phyloP scores from a whole-genome alignment of 2,797 vertebrate genomes.

The Tokudaia tokunoshimensis region DNA sequence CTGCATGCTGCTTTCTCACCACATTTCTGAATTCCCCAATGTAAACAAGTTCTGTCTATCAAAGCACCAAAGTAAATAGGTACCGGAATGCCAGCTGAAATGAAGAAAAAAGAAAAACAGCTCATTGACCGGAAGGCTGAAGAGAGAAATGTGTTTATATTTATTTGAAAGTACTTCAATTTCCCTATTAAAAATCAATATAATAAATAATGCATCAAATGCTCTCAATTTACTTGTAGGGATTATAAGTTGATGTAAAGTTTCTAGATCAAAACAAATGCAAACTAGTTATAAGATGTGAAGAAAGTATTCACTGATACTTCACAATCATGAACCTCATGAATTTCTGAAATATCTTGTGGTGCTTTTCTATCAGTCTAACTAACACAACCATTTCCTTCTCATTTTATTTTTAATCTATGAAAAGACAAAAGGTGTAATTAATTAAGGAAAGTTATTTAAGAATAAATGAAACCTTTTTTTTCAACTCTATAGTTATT shows the following conservation, averaged over 20 bases:
- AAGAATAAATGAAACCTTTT: not conserved
- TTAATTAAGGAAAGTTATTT: not conserved
- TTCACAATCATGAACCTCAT: not conserved
- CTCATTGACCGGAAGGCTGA: not conserved
- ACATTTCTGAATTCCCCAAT: conserved; percentile 92
- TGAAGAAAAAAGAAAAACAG: not conserved
- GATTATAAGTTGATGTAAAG: not conserved
- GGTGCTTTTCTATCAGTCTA: not conserved
- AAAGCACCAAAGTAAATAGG: conserved; percentile 94
- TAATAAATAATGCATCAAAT: not conserved
- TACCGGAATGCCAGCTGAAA: conserved; percentile 94
- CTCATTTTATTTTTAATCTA: conserved; percentile 33
- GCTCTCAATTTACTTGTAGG: conserved; percentile 19
- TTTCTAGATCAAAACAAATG: conserved; percentile 39
- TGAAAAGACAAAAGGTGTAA: not conserved
- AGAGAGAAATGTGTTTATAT: not conserved
- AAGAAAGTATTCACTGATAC: not conserved
- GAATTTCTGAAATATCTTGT: conserved; percentile 22
- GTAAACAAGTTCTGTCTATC: conserved; percentile 95
- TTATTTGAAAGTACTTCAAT: not conserved
- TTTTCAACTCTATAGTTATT: not conserved
- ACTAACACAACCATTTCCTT: not conserved
- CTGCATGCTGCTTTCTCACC: conserved; percentile 92
- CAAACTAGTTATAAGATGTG: not conserved
- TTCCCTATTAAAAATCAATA: not conserved